Percentiles rank a stretch among this genome's conserved stretches.
Evolutionary conservation across 2,797 vertebrate genomes (phyloP).

Genomic region (Hemitrygon akajei): DNA sequence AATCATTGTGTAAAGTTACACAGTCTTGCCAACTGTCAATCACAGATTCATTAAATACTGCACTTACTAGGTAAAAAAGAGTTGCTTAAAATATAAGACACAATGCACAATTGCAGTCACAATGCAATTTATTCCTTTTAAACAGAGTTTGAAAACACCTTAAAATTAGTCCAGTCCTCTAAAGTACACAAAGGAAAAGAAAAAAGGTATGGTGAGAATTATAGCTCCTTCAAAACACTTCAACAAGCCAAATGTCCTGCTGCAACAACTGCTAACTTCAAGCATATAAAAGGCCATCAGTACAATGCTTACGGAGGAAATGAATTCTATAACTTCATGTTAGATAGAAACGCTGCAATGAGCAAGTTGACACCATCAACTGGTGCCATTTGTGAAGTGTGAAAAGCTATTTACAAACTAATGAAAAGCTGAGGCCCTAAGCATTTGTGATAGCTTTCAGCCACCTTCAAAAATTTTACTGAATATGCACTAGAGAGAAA

Average conservation of each 20-base stretch:
- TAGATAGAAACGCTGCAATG: not conserved
- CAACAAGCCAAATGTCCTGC: not conserved
- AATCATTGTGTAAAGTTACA: not conserved
- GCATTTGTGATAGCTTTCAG: too few species aligned
- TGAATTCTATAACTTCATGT: not conserved
- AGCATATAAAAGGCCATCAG: not conserved
- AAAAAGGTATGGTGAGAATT: too few species aligned
- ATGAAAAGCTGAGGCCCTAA: too few species aligned
- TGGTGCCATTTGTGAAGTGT: not conserved
- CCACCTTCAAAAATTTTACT: too few species aligned
- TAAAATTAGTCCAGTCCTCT: not conserved
- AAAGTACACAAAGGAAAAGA: not conserved
- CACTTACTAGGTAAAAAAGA: not conserved
- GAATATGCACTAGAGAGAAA: too few species aligned
- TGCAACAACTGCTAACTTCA: not conserved
- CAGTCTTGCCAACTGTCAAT: too few species aligned
- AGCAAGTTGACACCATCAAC: not conserved
- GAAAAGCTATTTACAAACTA: too few species aligned
- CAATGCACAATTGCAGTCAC: too few species aligned
- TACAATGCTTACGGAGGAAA: not conserved
- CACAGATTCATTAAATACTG: not conserved
- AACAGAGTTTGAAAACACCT: not conserved
- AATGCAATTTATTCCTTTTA: not conserved
- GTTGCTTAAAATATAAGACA: not conserved
- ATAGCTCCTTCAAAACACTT: not conserved